phyloP scores from a whole-genome alignment of 2,888 invertebrate species.

The Temnothorax rugatulus region DNA sequence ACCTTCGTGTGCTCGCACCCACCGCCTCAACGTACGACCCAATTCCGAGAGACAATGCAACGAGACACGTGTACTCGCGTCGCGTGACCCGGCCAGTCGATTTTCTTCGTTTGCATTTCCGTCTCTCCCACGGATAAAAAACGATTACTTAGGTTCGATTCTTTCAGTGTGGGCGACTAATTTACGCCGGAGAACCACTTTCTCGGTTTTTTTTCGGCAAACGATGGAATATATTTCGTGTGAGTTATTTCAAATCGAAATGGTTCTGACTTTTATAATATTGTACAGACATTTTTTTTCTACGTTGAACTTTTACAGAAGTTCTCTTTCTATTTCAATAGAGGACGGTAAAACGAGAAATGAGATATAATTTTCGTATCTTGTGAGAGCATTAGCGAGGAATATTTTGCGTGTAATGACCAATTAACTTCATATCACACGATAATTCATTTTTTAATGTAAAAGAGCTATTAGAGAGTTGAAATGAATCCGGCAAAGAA shows the following conservation, averaged over 20 bases:
- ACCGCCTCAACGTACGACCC: constrained; percentile 54
- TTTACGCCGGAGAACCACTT: constrained; percentile 24
- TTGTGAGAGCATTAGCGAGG: neutral
- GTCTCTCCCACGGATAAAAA: constrained; percentile 25
- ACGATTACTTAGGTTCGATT: constrained; percentile 27
- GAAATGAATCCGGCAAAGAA: neutral
- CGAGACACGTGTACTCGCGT: constrained; percentile 49
- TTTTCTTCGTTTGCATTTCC: constrained; percentile 63
- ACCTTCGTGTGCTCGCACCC: constrained; percentile 61
- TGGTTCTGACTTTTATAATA: neutral
- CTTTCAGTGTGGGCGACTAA: constrained; percentile 16
- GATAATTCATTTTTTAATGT: constrained; percentile 24
- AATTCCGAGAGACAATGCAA: constrained; percentile 64
- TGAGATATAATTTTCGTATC: neutral
- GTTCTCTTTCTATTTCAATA: neutral
- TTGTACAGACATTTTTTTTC: neutral
- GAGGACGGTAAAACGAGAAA: neutral
- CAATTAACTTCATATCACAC: constrained; percentile 23
- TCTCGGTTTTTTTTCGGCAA: neutral
- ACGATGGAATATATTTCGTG: neutral
- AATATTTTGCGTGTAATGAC: neutral
- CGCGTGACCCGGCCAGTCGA: constrained; percentile 49
- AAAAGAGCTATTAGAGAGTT: neutral
- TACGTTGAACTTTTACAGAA: neutral
- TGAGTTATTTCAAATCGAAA: neutral